Evolutionary conservation across 1,140 invertebrate genomes (phyloP).

Genomic region (Drosophila ercepeae): DNA sequence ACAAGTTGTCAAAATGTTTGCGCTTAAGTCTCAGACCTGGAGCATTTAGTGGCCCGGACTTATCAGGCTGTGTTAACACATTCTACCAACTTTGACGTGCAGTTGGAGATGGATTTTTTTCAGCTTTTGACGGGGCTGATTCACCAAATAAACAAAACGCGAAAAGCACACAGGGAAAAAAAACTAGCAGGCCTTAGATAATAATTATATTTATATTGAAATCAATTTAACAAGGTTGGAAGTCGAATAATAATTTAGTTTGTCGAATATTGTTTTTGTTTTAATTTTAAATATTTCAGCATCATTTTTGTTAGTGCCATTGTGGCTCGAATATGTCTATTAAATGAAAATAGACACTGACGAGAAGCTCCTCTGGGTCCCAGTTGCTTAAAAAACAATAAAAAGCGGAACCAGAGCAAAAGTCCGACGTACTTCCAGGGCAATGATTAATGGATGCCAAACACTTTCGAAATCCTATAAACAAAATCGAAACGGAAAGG

Average conservation of each 20-base stretch:
- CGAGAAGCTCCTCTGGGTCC: slow-evolving; percentile 31
- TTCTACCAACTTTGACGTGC: slow-evolving; percentile 54
- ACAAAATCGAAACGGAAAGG: slow-evolving; percentile 54
- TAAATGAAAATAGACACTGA: slow-evolving; percentile 76
- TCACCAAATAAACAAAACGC: slow-evolving; percentile 77
- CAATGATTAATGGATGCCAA: slow-evolving; percentile 76
- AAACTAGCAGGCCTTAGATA: background rate
- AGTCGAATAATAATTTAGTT: too few species aligned
- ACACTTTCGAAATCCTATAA: slow-evolving; percentile 71
- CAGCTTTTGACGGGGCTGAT: slow-evolving; percentile 71
- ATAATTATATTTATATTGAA: background rate
- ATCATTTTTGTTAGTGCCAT: slow-evolving; percentile 26
- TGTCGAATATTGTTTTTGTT: background rate
- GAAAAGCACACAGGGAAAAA: slow-evolving; percentile 16
- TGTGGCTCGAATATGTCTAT: slow-evolving; percentile 64
- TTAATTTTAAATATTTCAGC: background rate
- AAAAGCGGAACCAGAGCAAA: slow-evolving; percentile 39
- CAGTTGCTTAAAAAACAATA: slow-evolving; percentile 67
- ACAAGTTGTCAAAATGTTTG: slow-evolving; percentile 82
- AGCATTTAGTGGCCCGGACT: slow-evolving; percentile 38
- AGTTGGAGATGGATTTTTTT: slow-evolving; percentile 37
- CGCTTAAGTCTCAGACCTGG: slow-evolving; percentile 41
- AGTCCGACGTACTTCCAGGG: slow-evolving; percentile 18
- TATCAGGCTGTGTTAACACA: slow-evolving; percentile 72
- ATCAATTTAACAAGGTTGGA: too few species aligned